Evolutionary conservation across 1,140 invertebrate species (phyloP).

Genomic region (Apolygus lucorum): DNA sequence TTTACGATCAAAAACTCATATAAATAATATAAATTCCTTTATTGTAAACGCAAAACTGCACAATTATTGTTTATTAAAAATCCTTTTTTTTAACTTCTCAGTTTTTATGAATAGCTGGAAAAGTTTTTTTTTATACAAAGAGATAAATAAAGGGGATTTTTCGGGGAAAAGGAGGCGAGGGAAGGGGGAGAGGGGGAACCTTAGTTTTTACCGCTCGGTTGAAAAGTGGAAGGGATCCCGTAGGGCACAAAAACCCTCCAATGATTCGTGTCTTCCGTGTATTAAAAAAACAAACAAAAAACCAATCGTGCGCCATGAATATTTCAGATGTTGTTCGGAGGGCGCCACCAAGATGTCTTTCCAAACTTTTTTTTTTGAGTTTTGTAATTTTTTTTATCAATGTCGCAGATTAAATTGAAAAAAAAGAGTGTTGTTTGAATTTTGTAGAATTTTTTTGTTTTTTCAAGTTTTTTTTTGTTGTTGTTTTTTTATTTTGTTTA

Average conservation of each 20-base stretch:
- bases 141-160: slow-evolving; percentile 7
- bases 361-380: slow-evolving; percentile 9
- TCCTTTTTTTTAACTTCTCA: neutral
- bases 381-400: slow-evolving; percentile 16
- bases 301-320: neutral
- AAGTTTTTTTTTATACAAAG: slow-evolving; percentile 13
- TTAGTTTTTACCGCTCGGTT: neutral
- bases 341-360: neutral
- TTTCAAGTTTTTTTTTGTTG: slow-evolving; percentile 7
- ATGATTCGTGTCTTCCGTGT: no score
- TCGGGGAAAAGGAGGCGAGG: neutral
- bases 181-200: neutral
- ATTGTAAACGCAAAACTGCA: no score
- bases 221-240: neutral
- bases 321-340: neutral
- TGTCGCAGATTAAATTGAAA: slow-evolving; percentile 9
- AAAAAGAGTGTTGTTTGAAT: neutral
- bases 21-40: no score
- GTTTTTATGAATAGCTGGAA: neutral
- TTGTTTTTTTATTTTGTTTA: slow-evolving; percentile 16
- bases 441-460: neutral
- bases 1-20: no score
- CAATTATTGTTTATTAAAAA: no score
- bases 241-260: no score
- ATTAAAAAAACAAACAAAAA: neutral